These are phyloP conservation scores for Harpegnathos saltator DNA, from an alignment of 1,140 invertebrate species.

Conservation along the genomic window DNA sequence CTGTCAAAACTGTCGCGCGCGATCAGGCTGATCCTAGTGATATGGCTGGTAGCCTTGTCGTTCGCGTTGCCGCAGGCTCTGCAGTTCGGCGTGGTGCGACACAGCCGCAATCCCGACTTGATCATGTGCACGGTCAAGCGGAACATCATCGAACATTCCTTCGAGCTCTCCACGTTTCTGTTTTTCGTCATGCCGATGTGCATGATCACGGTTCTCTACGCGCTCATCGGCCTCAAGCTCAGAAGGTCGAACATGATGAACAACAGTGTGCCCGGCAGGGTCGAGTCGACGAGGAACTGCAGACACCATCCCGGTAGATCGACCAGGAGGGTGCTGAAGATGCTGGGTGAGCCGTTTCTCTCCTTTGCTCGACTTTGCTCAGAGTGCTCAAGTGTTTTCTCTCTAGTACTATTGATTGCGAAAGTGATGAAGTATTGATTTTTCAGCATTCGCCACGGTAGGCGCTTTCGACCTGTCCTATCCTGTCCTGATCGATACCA, in stretches of 20 bases:
- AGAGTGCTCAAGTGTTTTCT: too few relatives aligned
- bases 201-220: slow-evolving; percentile 93
- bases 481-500: too few relatives aligned
- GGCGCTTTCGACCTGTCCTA: too few relatives aligned
- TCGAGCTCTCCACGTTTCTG: slow-evolving; percentile 94
- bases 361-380: too few relatives aligned
- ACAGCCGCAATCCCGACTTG: slow-evolving; percentile 82
- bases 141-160: slow-evolving; percentile 90
- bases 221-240: slow-evolving; percentile 92
- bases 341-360: slow-evolving; percentile 88
- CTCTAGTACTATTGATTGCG: too few relatives aligned
- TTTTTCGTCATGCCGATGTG: slow-evolving; percentile 96
- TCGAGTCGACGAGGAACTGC: slow-evolving; percentile 69
- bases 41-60: slow-evolving; percentile 90
- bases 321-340: slow-evolving; percentile 88
- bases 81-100: slow-evolving; percentile 89
- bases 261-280: slow-evolving; percentile 75
- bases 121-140: slow-evolving; percentile 87
- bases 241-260: slow-evolving; percentile 88
- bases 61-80: slow-evolving; percentile 93
- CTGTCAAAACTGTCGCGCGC: slow-evolving; percentile 92
- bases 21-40: slow-evolving; percentile 89
- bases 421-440: too few relatives aligned
- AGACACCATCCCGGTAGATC: slow-evolving; percentile 79
- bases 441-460: too few relatives aligned